Base-by-base conservation (phyloP, 2,888 invertebrate species). In the Mamestra brassicae region DNA sequence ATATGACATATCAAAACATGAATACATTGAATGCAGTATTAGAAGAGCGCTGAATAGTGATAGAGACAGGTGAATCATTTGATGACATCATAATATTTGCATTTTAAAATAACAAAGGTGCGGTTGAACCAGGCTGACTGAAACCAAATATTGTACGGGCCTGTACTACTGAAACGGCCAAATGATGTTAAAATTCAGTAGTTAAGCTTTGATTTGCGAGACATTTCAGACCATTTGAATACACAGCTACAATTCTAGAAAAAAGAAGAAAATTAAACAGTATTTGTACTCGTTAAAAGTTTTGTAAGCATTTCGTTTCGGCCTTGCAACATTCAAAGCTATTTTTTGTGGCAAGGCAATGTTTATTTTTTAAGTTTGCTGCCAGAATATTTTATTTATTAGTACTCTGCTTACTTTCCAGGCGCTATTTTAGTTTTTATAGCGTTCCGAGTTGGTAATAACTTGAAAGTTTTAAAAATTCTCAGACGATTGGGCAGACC, bases 311-410 rank as follows among this genome's bases (percentile, higher is more conserved):
- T 60, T 73, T 36, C 66, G 52, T 17, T 54, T 5, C 10, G 63
- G 57, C 67, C 80, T 79, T 64, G 84, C 42, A 58, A 67, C 70
- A 52, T 78, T 83, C 11, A 60, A 26, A 65, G 54, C 58, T 5
- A 10, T 47, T 52, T 83, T 83, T 57, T 78, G 70, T 72, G 34
- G 61, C 61, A 38, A 62, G 11, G 4, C 58, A 11, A 11, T 78
- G 60, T 74, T 74, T 83, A 67, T 78, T 73, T 79, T 85, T 67
- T 45, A 71, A 36, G 67, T 73, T 64, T 70, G 65, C 64, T 67
- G 70, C 50, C 79, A 70, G 84, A 83, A 83, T 70, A 73, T 60
- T 73, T 79, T 60, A 83, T 73, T 83, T 73, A 67, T 64, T 70
- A 70, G 60, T 26, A 45, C 8, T 54, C 42, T 63, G 57, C 26